Evolutionary conservation across 2,797 vertebrate genomes (phyloP), one percentile per base, ranked within the genome.

Genomic region (Vultur gryphus): DNA sequence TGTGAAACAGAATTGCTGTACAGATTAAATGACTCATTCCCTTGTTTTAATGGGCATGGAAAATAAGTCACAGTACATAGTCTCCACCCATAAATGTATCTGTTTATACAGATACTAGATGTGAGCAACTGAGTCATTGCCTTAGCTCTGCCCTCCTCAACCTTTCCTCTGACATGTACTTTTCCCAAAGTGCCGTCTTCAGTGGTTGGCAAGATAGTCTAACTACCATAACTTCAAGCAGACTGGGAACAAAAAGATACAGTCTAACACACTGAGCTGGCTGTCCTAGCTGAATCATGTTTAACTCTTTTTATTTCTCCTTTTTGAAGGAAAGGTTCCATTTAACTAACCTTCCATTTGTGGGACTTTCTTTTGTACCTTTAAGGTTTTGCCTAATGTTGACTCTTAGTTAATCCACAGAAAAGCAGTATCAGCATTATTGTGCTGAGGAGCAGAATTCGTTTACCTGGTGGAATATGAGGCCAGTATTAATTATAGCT

Each of bases 61-160:
- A 96, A 97, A 92, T 84, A 73, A 89, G 90, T 54, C 71, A 8
- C 66, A 79, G 65, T 46, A 35, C 49, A 2, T 8, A 67, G 21
- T 76, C 94, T 79, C 95, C 95, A 96, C 95, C 95, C 88, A 51
- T 83, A 9, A 77, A 59, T 75, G 84, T 84, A 93, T 96, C 89
- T 96, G 96, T 96, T 95, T 87, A 95, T 97, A 71, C 96, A 96
- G 95, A 94, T 95, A 92, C 43, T 55, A 24, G 61, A 65, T 62
- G 58, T 61, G 90, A 87, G 75, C 75, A 54, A 12, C 71, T 92
- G 93, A 93, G 85, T 96, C 91, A 93, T 5, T 9, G 87, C 61
- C 16, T 6, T 5, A 49, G 73, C 58, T 89, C 73, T 91, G 81
- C 51, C 10, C 0, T 82, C 31, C 67, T 91, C 79, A 91, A 6